A percentile compares a stretch with the other conserved stretches of the same genome.
Evolutionary conservation across 2,888 invertebrate species (phyloP).

Genomic region (Microplitis manilae): DNA sequence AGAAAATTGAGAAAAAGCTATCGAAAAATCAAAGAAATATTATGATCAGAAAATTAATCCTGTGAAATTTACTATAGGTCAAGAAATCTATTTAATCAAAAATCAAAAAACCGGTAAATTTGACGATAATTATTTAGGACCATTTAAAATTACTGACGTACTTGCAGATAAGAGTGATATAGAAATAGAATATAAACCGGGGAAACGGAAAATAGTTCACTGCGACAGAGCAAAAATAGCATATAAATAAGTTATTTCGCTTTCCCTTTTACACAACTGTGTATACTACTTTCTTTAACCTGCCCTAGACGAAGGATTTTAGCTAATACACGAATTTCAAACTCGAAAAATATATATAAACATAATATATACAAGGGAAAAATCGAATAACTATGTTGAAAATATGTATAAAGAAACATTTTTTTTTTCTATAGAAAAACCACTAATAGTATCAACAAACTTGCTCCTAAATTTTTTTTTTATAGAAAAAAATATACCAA

Average conservation of each 20-base stretch:
- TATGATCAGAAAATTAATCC: conserved; percentile 35
- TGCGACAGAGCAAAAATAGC: conserved; percentile 1
- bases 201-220: neutral
- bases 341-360: too few relatives aligned
- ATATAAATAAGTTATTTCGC: neutral
- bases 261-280: too few relatives aligned
- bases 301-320: too few relatives aligned
- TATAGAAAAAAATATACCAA: too few relatives aligned
- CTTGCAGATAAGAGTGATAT: conserved; percentile 20
- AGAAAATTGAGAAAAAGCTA: conserved; percentile 23
- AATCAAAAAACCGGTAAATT: conserved; percentile 37
- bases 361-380: too few relatives aligned
- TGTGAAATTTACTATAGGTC: conserved; percentile 30
- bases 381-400: too few relatives aligned
- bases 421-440: too few relatives aligned
- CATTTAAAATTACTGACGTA: conserved; percentile 29
- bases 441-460: too few relatives aligned
- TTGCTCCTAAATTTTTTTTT: too few relatives aligned
- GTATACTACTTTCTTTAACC: too few relatives aligned
- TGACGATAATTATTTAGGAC: conserved; percentile 40
- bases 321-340: too few relatives aligned
- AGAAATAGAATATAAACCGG: neutral
- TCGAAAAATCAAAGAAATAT: conserved; percentile 15
- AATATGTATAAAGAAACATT: too few relatives aligned
- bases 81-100: conserved; percentile 35